Evolutionary conservation across 2,888 invertebrate species (phyloP).

Genomic region (Brachypalpus laphriformis): DNA sequence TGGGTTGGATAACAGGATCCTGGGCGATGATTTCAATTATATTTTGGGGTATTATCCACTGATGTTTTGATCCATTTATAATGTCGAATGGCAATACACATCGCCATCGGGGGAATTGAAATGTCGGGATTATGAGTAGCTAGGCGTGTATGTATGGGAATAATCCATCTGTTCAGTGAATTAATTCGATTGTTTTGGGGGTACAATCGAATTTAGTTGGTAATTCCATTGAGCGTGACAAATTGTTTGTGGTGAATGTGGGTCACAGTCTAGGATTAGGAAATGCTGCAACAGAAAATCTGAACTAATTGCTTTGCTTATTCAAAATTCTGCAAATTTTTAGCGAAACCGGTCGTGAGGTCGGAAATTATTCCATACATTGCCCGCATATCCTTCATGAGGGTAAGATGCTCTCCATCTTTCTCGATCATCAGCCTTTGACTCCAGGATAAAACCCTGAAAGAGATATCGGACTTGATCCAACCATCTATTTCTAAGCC

Average conservation of each 20-base stretch:
- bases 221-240: neutral
- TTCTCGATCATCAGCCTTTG: too few relatives aligned
- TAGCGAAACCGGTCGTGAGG: too few relatives aligned
- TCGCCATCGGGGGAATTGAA: neutral
- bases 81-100: neutral
- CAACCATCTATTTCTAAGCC: too few relatives aligned
- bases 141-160: neutral
- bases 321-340: too few relatives aligned
- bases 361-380: too few relatives aligned
- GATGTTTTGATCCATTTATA: conserved; percentile 51
- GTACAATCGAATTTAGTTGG: neutral
- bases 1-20: neutral
- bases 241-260: conserved; percentile 14
- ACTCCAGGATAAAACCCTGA: too few relatives aligned
- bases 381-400: too few relatives aligned
- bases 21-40: conserved; percentile 30
- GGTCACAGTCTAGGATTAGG: neutral
- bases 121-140: neutral
- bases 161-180: conserved; percentile 29
- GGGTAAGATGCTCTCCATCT: too few relatives aligned
- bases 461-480: too few relatives aligned
- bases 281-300: too few relatives aligned
- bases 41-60: conserved; percentile 37
- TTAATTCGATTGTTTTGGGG: conserved; percentile 56
- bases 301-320: neutral